Conservation (phyloP, 2,113 vertebrate genomes). For the Pseudonaja textilis region DNA sequence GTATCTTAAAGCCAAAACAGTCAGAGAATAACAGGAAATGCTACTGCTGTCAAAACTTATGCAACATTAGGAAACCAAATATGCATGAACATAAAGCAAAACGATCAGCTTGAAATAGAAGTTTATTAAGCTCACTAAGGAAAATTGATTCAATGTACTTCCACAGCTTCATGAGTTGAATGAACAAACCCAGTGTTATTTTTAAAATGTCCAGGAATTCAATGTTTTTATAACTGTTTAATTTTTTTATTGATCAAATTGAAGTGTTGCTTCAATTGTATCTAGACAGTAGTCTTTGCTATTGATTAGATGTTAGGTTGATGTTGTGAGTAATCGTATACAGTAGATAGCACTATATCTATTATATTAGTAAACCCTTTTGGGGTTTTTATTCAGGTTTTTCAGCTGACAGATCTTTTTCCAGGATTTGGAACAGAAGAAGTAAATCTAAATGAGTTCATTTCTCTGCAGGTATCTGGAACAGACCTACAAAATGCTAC, state of each 20-base stretch:
- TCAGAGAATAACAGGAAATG: background rate
- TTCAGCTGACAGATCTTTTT: background rate
- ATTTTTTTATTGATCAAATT: background rate
- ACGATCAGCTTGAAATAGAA: background rate
- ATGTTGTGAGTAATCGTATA: background rate
- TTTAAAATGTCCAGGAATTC: background rate
- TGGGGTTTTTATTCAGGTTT: background rate
- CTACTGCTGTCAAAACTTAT: background rate
- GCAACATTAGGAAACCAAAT: background rate
- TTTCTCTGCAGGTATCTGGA: constrained; percentile 82
- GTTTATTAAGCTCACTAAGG: background rate
- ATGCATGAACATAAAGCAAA: background rate
- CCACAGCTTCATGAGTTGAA: background rate
- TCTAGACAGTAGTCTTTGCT: background rate
- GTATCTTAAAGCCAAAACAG: background rate
- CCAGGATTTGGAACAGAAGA: background rate
- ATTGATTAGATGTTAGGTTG: background rate
- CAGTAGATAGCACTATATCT: background rate
- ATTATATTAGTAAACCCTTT: background rate
- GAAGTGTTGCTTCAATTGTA: background rate
- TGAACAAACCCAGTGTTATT: background rate
- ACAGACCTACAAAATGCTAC: constrained; percentile 84
- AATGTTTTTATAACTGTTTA: background rate
- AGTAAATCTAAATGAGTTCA: background rate
- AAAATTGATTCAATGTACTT: background rate